phyloP scores from a whole-genome alignment of 2,113 vertebrate species.

The Lepus americanus region DNA sequence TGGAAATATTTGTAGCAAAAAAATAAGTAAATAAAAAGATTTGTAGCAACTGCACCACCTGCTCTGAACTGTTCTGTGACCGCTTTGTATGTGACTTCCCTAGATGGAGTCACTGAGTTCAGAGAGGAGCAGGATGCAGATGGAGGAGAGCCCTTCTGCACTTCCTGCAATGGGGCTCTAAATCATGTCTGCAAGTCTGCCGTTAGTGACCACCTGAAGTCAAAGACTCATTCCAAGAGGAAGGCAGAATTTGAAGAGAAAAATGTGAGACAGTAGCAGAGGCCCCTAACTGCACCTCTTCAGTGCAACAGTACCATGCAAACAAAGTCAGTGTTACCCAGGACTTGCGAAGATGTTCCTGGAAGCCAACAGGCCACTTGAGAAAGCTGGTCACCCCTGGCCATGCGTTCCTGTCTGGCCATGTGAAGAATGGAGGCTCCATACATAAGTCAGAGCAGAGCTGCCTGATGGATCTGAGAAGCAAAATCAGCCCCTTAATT shows the following conservation, averaged over 20 bases:
- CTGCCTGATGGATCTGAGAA: constrained; percentile 89
- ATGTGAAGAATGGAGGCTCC: constrained; percentile 90
- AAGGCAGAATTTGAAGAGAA: constrained; percentile 91
- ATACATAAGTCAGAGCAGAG: constrained; percentile 89
- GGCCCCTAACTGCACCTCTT: constrained; percentile 90
- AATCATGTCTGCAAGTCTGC: constrained; percentile 91
- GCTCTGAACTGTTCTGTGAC: constrained; percentile 90
- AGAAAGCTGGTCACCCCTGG: constrained; percentile 90
- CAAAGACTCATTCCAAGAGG: constrained; percentile 90
- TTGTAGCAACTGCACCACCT: constrained; percentile 88
- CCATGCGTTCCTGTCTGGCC: constrained; percentile 89
- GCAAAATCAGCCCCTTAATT: constrained; percentile 89
- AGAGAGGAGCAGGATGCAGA: constrained; percentile 90
- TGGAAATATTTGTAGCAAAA: constrained; percentile 81
- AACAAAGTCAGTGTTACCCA: constrained; percentile 88
- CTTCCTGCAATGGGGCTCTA: constrained; percentile 90
- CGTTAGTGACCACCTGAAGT: constrained; percentile 91
- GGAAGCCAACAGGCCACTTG: constrained; percentile 90
- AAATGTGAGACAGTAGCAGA: constrained; percentile 89
- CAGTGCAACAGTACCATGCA: constrained; percentile 90
- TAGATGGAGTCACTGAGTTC: constrained; percentile 89
- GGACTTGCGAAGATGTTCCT: constrained; percentile 92
- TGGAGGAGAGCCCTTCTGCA: constrained; percentile 90
- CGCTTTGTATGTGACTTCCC: constrained; percentile 89
- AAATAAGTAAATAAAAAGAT: constrained; percentile 73